phyloP scores from a whole-genome alignment of 37 sponge, comb jelly and placozoan genomes.

The Diacarnus erythraeanus region DNA sequence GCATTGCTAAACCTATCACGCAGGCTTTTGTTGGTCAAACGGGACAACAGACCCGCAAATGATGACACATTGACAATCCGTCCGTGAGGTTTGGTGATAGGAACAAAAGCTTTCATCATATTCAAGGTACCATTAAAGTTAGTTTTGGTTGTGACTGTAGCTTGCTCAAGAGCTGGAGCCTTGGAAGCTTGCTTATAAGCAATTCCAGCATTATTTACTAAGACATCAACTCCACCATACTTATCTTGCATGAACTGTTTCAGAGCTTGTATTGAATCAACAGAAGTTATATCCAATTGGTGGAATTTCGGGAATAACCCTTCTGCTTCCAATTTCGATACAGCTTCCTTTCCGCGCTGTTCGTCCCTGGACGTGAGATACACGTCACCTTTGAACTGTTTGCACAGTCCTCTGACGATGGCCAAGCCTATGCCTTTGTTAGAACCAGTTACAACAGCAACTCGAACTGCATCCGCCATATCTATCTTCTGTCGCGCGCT shows the following conservation, averaged over 20 bases:
- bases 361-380: slow-evolving; percentile 77
- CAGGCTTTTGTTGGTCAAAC: slow-evolving; percentile 1
- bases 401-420: slow-evolving; percentile 83
- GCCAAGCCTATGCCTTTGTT: slow-evolving; percentile 94
- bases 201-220: slow-evolving; percentile 89
- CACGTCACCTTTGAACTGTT: slow-evolving; percentile 79
- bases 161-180: slow-evolving; percentile 82
- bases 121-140: slow-evolving; percentile 88
- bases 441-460: slow-evolving; percentile 87
- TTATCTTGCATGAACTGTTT: slow-evolving; percentile 36
- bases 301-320: slow-evolving; percentile 75
- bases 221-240: slow-evolving; percentile 84
- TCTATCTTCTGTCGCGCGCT: no score
- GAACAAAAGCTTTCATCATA: slow-evolving; percentile 60
- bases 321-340: slow-evolving; percentile 55
- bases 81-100: slow-evolving; percentile 69
- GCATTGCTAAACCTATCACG: slow-evolving; percentile 54
- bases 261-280: slow-evolving; percentile 53
- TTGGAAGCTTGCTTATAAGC: slow-evolving; percentile 64
- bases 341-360: slow-evolving; percentile 67
- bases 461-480: neutral
- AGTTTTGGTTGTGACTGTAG: slow-evolving; percentile 51
- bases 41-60: slow-evolving; percentile 21
- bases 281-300: slow-evolving; percentile 80
- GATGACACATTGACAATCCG: slow-evolving; percentile 83